These are phyloP conservation scores for Branchinecta lindahli DNA, from an alignment of 1,140 invertebrate species.

Conservation along the genomic window DNA sequence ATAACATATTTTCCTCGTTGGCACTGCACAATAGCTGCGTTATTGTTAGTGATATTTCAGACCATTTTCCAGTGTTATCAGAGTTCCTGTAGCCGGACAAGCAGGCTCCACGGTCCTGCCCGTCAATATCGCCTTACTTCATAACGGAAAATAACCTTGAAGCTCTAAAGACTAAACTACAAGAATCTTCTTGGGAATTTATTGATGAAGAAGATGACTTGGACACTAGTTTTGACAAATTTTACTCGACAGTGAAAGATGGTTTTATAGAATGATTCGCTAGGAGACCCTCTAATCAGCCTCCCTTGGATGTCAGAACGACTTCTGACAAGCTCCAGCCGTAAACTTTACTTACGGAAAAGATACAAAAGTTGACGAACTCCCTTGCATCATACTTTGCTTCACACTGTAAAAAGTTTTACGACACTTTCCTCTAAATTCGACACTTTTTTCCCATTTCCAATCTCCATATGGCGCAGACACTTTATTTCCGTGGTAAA, in stretches of 20 bases:
- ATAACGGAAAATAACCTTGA: not conserved
- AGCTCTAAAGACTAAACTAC: not conserved
- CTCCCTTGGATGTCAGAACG: not conserved
- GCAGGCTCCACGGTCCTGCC: not conserved
- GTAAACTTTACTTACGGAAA: not conserved
- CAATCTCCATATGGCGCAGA: too few species aligned
- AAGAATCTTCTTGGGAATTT: not conserved
- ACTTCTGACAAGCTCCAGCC: not conserved
- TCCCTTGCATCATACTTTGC: slow-evolving; percentile 5
- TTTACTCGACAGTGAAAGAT: slow-evolving; percentile 6
- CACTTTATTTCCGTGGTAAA: too few species aligned
- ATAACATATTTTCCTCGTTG: not conserved
- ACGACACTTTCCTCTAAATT: too few species aligned
- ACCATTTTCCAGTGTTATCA: slow-evolving; percentile 1
- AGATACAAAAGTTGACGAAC: not conserved
- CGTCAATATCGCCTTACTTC: not conserved
- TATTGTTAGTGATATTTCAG: not conserved
- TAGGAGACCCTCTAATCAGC: not conserved
- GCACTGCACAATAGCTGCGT: not conserved
- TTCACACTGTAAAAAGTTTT: too few species aligned
- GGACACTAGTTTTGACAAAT: slow-evolving; percentile 3
- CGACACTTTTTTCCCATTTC: too few species aligned
- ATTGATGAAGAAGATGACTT: not conserved
- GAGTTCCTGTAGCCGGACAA: not conserved
- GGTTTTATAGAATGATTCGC: not conserved